These are phyloP conservation scores for Diabrotica balteata DNA, from an alignment of 2,888 invertebrate species.

Conservation along the genomic window DNA sequence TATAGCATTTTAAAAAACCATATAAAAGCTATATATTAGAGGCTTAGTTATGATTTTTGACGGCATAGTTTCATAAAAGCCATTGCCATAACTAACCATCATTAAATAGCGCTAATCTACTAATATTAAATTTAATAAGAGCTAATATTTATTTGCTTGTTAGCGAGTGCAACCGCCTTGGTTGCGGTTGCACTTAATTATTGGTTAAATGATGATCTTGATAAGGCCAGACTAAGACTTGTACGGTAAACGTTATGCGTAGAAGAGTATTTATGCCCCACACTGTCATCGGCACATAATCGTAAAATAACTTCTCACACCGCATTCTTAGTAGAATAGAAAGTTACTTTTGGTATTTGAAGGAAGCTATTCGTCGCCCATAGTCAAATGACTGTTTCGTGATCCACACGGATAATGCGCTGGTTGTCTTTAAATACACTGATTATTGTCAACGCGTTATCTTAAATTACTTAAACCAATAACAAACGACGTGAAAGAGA, in stretches of 20 bases:
- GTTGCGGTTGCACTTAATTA: slow-evolving; percentile 45
- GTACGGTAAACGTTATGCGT: slow-evolving; percentile 38
- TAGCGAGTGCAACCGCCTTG: slow-evolving; percentile 36
- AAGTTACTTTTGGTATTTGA: not conserved
- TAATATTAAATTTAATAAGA: slow-evolving; percentile 44
- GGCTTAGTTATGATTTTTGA: slow-evolving; percentile 9
- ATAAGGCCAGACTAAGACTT: slow-evolving; percentile 39
- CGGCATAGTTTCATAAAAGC: slow-evolving; percentile 16
- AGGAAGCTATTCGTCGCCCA: too few species aligned
- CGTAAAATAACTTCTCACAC: slow-evolving; percentile 33
- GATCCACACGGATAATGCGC: too few species aligned
- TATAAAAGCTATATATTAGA: too few species aligned
- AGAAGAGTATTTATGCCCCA: slow-evolving; percentile 33
- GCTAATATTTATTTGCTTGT: slow-evolving; percentile 41
- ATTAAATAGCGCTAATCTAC: slow-evolving; percentile 29
- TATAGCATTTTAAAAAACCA: too few species aligned
- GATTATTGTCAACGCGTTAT: too few species aligned
- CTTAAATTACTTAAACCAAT: too few species aligned
- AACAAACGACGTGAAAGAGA: too few species aligned
- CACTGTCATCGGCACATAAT: slow-evolving; percentile 36
- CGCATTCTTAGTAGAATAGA: slow-evolving; percentile 7
- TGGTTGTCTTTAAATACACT: too few species aligned
- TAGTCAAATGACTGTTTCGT: too few species aligned
- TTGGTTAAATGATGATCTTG: slow-evolving; percentile 47
- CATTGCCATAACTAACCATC: slow-evolving; percentile 13